These are phyloP conservation scores for Zophobas atratus DNA, from an alignment of 1,140 invertebrate species.

Conservation along the genomic window DNA sequence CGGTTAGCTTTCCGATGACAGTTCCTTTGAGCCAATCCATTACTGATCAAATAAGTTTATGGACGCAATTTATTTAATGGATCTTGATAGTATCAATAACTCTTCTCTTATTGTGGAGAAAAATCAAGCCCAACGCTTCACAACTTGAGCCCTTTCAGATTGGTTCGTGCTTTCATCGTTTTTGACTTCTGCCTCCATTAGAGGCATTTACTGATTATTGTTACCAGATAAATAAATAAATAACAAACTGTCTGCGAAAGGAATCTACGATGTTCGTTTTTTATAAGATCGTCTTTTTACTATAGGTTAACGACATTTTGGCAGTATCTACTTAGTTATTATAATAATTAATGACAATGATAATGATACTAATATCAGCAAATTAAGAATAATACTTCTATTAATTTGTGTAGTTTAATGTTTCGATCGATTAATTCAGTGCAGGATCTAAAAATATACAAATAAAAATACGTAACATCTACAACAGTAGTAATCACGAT, in stretches of 20 bases:
- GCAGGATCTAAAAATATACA: too few relatives aligned
- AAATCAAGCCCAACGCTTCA: conserved; percentile 9
- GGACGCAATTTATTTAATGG: conserved; percentile 39
- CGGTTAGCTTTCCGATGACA: background rate
- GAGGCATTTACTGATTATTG: background rate
- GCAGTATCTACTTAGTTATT: too few relatives aligned
- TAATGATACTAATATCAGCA: too few relatives aligned
- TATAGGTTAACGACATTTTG: too few relatives aligned
- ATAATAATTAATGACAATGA: too few relatives aligned
- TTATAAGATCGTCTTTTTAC: too few relatives aligned
- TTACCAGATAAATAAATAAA: conserved; percentile 3
- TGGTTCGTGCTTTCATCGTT: background rate
- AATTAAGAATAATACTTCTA: too few relatives aligned
- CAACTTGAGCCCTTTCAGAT: background rate
- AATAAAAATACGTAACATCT: too few relatives aligned
- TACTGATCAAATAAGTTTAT: conserved; percentile 22
- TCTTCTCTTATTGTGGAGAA: conserved; percentile 1
- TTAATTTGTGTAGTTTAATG: too few relatives aligned
- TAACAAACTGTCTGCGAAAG: conserved; percentile 27
- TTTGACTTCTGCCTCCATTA: conserved; percentile 1
- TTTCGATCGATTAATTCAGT: too few relatives aligned
- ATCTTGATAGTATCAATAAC: conserved; percentile 32
- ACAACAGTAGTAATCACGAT: too few relatives aligned
- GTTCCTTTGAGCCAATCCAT: conserved; percentile 6
- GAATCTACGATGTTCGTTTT: too few relatives aligned